Conservation (phyloP, 2,888 invertebrate species). For the Chrysomela aeneicollis region DNA sequence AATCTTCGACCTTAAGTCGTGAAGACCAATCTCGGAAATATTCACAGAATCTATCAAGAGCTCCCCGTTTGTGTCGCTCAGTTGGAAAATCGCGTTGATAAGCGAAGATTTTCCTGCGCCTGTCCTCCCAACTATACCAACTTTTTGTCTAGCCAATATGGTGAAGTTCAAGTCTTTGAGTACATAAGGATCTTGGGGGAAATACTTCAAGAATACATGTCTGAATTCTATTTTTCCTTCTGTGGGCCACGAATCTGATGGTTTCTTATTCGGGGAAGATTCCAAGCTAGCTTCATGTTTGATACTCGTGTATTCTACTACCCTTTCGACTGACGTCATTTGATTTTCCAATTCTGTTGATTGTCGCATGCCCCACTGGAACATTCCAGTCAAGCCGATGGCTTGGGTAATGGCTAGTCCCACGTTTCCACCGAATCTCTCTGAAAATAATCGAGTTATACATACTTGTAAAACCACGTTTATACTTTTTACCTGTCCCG, state of each 20-base stretch:
- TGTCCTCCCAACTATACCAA: constrained; percentile 84
- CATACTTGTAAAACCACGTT: background rate
- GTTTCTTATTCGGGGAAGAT: constrained; percentile 67
- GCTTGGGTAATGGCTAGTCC: constrained; percentile 60
- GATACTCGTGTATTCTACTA: constrained; percentile 60
- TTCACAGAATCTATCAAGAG: constrained; percentile 71
- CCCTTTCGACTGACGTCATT: constrained; percentile 91
- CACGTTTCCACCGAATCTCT: constrained; percentile 57
- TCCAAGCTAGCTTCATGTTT: constrained; percentile 60
- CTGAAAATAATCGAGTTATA: constrained; percentile 25
- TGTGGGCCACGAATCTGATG: constrained; percentile 77
- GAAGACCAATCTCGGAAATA: constrained; percentile 63
- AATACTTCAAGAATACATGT: constrained; percentile 69
- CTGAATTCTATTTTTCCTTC: constrained; percentile 74
- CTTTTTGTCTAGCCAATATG: constrained; percentile 74
- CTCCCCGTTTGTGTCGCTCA: constrained; percentile 66
- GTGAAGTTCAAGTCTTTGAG: constrained; percentile 75
- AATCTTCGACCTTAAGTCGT: constrained; percentile 63
- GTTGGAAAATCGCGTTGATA: constrained; percentile 74
- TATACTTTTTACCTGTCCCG: constrained; percentile 65
- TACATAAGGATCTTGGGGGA: constrained; percentile 74
- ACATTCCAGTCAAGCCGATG: constrained; percentile 65
- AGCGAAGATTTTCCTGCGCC: constrained; percentile 81
- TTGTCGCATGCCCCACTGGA: constrained; percentile 85
- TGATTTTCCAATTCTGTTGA: constrained; percentile 69